Percentiles rank a stretch among this genome's conserved stretches.
phyloP scores from a whole-genome alignment of 1,140 invertebrate genomes.

The Eupristina koningsbergeri region DNA sequence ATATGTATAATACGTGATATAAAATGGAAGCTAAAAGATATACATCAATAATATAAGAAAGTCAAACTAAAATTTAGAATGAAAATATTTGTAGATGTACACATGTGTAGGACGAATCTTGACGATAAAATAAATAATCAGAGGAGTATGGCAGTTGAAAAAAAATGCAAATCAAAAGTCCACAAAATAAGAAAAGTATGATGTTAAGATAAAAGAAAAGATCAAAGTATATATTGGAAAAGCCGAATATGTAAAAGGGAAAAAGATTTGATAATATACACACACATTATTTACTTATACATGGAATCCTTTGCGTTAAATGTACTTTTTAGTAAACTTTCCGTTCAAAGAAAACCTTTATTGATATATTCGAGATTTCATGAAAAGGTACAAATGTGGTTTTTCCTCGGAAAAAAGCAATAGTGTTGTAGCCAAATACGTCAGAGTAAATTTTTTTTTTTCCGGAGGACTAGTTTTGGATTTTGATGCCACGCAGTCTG shows the following conservation, averaged over 20 bases:
- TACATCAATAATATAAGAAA: background rate
- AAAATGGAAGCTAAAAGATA: background rate
- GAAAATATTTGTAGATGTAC: background rate
- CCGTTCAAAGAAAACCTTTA: background rate
- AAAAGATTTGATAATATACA: background rate
- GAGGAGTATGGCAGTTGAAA: background rate
- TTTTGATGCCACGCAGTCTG: constrained; percentile 62
- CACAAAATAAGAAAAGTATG: constrained; percentile 15
- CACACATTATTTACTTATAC: too few species aligned
- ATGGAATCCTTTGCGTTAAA: background rate
- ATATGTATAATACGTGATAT: too few species aligned
- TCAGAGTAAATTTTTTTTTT: constrained; percentile 9
- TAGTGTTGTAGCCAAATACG: background rate
- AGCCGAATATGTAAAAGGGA: background rate
- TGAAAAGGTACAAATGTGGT: background rate
- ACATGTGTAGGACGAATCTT: background rate
- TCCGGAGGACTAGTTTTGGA: constrained; percentile 24
- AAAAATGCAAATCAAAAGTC: background rate
- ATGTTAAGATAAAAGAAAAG: constrained; percentile 29
- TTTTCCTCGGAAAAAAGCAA: background rate
- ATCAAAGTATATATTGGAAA: background rate
- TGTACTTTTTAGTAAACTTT: too few species aligned
- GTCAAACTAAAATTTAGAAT: background rate
- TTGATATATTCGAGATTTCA: background rate
- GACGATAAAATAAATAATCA: background rate